Base-by-base conservation (phyloP, 2,797 vertebrate genomes). In the Falco cherrug region DNA sequence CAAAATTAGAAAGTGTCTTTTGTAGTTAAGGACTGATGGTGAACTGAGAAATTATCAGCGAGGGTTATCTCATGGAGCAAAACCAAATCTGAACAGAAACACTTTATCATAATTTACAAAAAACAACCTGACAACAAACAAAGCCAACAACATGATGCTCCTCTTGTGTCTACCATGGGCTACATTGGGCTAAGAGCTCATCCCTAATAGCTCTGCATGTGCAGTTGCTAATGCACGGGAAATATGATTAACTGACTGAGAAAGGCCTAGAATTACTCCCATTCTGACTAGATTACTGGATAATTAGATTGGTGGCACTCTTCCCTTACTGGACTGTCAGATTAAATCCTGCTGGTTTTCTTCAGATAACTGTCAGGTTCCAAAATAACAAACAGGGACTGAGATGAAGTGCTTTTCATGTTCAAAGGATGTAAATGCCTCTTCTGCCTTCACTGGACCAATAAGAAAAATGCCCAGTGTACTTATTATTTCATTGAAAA, bases 241-340 rank as follows among this genome's bases (percentile, higher is more conserved):
- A 99, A 99, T 98, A 96, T 98, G 98, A 99, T 99, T 99, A 99
- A 98, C 96, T 97, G 95, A 97, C 98, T 96, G 97, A 98, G 98
- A 98, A 98, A 98, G 98, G 98, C 98, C 98, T 98, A 98, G 99
- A 99, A 99, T 99, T 98, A 98, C 98, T 99, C 97, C 97, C 97
- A 97, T 98, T 98, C 98, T 98, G 98, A 99, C 98, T 98, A 98
- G 98, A 99, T 99, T 98, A 98, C 98, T 93, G 97, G 98, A 96
- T 99, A 99, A 99, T 99, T 99, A 98, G 98, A 99, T 99, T 99
- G 98, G 97, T 98, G 98, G 98, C 98, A 98, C 98, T 99, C 98
- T 99, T 98, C 97, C 97, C 98, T 98, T 96, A 96, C 98, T 97
- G 96, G 97, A 89, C 97, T 98, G 98, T 98, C 96, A 98, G 98